A percentile compares a stretch with the other conserved stretches of the same genome.
These are phyloP conservation scores for Arnoldichthys spilopterus DNA, from an alignment of 2,797 vertebrate genomes.

Conservation along the genomic window DNA sequence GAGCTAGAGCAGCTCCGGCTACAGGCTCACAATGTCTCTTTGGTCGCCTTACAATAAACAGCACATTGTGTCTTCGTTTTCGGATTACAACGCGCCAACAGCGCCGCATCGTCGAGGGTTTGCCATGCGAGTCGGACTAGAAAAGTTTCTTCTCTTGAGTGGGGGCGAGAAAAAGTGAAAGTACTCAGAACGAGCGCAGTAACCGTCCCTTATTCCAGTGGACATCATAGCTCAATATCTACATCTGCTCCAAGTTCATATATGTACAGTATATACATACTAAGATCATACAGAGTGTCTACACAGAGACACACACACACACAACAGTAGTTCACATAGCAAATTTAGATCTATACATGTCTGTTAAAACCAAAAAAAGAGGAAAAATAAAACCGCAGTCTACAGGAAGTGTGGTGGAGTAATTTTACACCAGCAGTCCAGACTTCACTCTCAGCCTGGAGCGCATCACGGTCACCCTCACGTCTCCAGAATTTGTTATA, in stretches of 20 bases:
- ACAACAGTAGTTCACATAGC: slow-evolving; percentile 17
- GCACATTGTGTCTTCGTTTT: neutral
- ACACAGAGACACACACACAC: neutral
- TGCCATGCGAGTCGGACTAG: neutral
- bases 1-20: neutral
- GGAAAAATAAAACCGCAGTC: neutral
- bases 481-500: too few relatives aligned
- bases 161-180: slow-evolving; percentile 8
- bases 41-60: slow-evolving; percentile 22
- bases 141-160: too few relatives aligned
- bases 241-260: slow-evolving; percentile 29
- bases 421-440: neutral
- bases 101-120: neutral
- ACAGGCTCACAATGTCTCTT: slow-evolving; percentile 23
- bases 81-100: too few relatives aligned
- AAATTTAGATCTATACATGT: slow-evolving; percentile 21
- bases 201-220: slow-evolving; percentile 17
- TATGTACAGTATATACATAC: slow-evolving; percentile 74
- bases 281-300: neutral
- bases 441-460: neutral
- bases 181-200: neutral
- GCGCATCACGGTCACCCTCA: neutral
- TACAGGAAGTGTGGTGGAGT: neutral
- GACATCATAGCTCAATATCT: slow-evolving; percentile 41
- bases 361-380: slow-evolving; percentile 8